Conservation (phyloP, 2,113 vertebrate genomes). For the Caretta caretta region DNA sequence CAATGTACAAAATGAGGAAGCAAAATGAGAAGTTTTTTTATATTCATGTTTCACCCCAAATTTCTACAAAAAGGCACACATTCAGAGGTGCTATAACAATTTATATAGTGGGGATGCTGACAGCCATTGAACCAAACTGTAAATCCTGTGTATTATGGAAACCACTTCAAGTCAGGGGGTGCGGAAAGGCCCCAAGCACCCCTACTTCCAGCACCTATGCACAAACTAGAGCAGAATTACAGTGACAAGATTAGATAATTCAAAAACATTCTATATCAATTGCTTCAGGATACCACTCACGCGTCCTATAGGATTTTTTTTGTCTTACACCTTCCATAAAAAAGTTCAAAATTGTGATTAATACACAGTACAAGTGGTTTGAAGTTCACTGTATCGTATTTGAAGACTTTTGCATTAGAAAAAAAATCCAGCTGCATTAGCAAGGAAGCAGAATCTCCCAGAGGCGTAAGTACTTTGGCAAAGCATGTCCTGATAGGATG, state of each 20-base stretch:
- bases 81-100: too few relatives aligned
- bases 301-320: not conserved
- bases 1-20: not conserved
- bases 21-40: not conserved
- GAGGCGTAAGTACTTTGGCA: not conserved
- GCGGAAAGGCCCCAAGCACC: too few relatives aligned
- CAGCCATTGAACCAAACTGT: too few relatives aligned
- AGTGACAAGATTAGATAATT: not conserved
- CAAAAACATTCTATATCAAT: not conserved
- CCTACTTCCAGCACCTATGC: too few relatives aligned
- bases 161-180: too few relatives aligned
- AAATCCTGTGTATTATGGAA: too few relatives aligned
- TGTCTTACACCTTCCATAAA: not conserved
- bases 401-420: not conserved
- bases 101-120: too few relatives aligned
- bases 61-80: not conserved
- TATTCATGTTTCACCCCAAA: not conserved
- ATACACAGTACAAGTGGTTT: not conserved
- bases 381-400: not conserved
- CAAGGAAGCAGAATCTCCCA: not conserved
- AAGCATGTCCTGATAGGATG: not conserved
- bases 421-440: not conserved
- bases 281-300: not conserved
- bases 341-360: not conserved
- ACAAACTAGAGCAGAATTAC: not conserved